phyloP scores from a whole-genome alignment of 2,888 invertebrate species.

The Mechanitis mazaeus region DNA sequence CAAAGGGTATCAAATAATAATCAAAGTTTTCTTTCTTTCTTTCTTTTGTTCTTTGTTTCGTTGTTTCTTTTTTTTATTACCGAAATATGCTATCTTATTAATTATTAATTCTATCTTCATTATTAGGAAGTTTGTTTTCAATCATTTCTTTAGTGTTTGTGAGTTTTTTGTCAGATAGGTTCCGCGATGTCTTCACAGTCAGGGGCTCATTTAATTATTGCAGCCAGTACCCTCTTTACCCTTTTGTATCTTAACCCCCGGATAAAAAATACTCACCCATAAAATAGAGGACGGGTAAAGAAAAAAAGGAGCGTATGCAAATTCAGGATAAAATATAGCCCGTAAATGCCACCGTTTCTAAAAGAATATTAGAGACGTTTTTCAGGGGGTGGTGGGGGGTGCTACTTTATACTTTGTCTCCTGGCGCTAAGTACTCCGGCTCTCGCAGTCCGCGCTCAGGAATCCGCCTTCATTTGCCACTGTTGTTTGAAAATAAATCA shows the following conservation, averaged over 20 bases:
- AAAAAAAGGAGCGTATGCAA: constrained; percentile 78
- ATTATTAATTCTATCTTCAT: too few relatives aligned
- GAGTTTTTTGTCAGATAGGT: too few relatives aligned
- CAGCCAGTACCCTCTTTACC: constrained; percentile 71
- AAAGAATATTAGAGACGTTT: constrained; percentile 79
- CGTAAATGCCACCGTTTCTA: constrained; percentile 79
- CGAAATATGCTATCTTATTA: too few relatives aligned
- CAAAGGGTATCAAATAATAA: too few relatives aligned
- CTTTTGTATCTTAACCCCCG: constrained; percentile 78
- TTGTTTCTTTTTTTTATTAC: too few relatives aligned
- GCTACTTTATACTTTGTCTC: constrained; percentile 75
- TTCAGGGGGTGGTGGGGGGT: constrained; percentile 73
- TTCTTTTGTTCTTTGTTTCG: too few relatives aligned
- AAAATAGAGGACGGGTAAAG: constrained; percentile 75
- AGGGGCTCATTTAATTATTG: constrained; percentile 73
- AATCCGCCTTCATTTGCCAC: constrained; percentile 70
- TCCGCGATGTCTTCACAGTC: constrained; percentile 9
- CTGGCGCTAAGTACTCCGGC: constrained; percentile 70
- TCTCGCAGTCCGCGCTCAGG: constrained; percentile 58
- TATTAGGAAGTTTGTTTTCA: too few relatives aligned
- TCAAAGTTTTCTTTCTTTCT: too few relatives aligned
- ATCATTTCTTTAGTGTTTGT: too few relatives aligned
- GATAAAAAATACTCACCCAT: constrained; percentile 76
- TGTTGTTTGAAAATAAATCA: constrained; percentile 71
- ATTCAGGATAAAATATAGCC: constrained; percentile 79